phyloP scores from a whole-genome alignment of 2,113 vertebrate species.

The Athene noctua region DNA sequence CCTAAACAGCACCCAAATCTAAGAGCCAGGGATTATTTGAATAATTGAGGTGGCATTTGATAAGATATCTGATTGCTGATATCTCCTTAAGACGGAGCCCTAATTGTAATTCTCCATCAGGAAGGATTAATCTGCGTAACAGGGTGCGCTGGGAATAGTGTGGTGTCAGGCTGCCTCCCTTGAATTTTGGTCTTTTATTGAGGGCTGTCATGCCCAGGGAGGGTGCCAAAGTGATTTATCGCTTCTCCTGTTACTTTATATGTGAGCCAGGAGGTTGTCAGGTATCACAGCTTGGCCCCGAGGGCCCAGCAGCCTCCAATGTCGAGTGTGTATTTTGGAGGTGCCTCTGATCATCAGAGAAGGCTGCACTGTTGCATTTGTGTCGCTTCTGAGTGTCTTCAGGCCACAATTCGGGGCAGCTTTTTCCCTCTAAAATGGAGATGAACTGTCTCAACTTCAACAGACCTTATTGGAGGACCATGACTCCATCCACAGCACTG shows the following conservation, averaged over 20 bases:
- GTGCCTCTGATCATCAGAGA: rapidly evolving
- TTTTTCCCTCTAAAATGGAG: not conserved
- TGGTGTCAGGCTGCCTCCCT: not conserved
- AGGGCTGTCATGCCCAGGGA: not conserved
- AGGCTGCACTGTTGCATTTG: rapidly evolving
- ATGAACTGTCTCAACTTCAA: not conserved
- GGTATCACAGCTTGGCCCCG: rapidly evolving
- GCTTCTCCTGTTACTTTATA: not conserved
- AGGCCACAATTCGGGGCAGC: not conserved
- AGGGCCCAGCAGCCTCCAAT: not conserved
- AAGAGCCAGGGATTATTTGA: constrained; percentile 40
- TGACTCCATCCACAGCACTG: rapidly evolving
- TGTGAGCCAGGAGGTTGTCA: not conserved
- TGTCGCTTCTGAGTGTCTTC: not conserved
- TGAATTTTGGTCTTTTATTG: not conserved
- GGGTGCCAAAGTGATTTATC: not conserved
- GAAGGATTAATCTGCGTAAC: not conserved
- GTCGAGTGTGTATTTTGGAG: not conserved
- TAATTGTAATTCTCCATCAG: constrained; percentile 40
- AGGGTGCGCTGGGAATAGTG: not conserved
- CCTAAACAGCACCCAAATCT: constrained; percentile 39
- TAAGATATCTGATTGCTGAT: constrained; percentile 37
- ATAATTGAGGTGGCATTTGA: constrained; percentile 51
- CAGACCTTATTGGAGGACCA: not conserved
- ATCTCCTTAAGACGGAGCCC: constrained; percentile 11